A percentile compares a stretch with the other conserved stretches of the same genome.
Evolutionary conservation across 2,797 vertebrate genomes (phyloP).

Genomic region (Sebastes nivosus): DNA sequence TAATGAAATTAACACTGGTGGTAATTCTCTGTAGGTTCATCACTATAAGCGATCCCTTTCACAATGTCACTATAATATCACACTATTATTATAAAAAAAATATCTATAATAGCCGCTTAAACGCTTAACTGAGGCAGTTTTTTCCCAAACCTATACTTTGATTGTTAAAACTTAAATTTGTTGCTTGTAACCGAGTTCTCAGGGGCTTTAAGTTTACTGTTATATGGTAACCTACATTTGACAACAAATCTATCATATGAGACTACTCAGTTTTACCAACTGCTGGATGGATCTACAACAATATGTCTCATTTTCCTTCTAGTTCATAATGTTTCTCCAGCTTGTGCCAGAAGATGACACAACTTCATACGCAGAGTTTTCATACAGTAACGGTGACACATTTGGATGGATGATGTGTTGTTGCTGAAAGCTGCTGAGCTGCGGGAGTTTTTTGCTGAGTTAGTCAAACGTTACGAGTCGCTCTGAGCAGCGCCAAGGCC

Average conservation of each 20-base stretch:
- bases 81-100: background rate
- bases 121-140: background rate
- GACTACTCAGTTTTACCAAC: background rate
- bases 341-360: background rate
- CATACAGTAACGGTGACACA: background rate
- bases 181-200: background rate
- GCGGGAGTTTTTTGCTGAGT: background rate
- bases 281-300: background rate
- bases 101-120: background rate
- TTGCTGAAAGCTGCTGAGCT: background rate
- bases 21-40: too few species aligned
- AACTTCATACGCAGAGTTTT: background rate
- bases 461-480: background rate
- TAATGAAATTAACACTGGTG: too few species aligned
- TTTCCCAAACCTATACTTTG: background rate
- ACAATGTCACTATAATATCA: background rate
- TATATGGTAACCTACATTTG: background rate
- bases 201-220: background rate
- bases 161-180: background rate
- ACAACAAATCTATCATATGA: background rate
- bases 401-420: background rate
- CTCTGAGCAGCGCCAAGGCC: constrained; percentile 5
- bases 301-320: background rate
- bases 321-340: background rate
- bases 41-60: background rate